These are phyloP conservation scores for Plutella xylostella DNA, from an alignment of 2,888 invertebrate genomes.

Conservation along the genomic window DNA sequence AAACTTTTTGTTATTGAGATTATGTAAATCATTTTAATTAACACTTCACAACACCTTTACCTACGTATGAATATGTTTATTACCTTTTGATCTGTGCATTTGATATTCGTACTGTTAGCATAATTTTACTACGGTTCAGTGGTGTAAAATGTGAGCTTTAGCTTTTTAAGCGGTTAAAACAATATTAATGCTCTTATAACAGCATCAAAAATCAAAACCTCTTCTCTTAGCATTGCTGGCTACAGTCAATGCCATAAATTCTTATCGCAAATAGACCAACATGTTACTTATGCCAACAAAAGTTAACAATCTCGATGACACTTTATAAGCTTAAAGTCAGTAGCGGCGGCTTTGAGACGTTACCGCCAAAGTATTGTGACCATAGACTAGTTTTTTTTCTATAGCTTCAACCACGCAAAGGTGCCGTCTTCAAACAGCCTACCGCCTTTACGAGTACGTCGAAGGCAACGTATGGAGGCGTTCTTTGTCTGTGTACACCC, in stretches of 20 bases:
- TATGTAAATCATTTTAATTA: too few species aligned
- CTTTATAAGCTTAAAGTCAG: not conserved
- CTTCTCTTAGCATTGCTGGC: not conserved
- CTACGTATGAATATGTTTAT: too few species aligned
- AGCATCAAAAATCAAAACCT: not conserved
- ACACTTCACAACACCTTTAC: too few species aligned
- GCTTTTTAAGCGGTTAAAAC: too few species aligned
- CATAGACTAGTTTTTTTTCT: conserved; percentile 4
- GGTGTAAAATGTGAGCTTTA: too few species aligned
- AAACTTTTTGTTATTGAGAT: too few species aligned
- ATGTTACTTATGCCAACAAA: not conserved
- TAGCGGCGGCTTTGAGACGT: not conserved
- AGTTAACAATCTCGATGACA: not conserved
- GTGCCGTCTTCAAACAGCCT: not conserved
- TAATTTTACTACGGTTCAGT: too few species aligned
- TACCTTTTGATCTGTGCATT: too few species aligned
- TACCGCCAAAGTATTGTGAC: conserved; percentile 15
- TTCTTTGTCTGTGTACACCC: not conserved
- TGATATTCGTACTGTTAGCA: too few species aligned
- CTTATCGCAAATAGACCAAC: not conserved
- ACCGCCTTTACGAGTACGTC: not conserved
- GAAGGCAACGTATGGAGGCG: not conserved
- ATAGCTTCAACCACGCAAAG: not conserved
- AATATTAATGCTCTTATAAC: too few species aligned
- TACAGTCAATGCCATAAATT: not conserved